Base-by-base conservation (phyloP, 1,140 invertebrate species). In the Andricus grossulariae region DNA sequence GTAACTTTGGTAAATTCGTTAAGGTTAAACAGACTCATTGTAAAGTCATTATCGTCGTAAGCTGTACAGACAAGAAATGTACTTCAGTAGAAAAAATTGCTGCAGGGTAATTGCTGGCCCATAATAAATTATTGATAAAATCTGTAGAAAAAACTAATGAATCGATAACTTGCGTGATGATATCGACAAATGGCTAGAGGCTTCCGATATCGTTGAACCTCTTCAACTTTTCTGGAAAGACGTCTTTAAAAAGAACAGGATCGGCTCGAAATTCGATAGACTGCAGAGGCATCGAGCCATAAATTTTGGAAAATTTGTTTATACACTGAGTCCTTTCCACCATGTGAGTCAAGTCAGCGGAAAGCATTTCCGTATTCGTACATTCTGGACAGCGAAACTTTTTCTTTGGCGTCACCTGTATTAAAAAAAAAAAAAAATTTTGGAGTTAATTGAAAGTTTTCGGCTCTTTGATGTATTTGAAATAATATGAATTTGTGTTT, bases 341-440 rank as follows among this genome's bases (percentile, higher is more conserved):
- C 97, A 99, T 98, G 90, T 99, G 98, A 32, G 95, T 94, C 25
- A 97, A 92, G 92, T 98, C 97, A 0, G 97, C 96, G 0, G 97
- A 99, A 4, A 99, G 87, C 96, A 98, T 98, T 92, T 98, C 97
- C 0, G 95, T 97, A 87, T 98, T 98, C 1, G 94, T 95, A 91
- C 98, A 99, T 88, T 98, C 96, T 0, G 97, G 97, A 90, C 98
- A 99, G 90, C 98, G 98, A 91, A 99, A 99, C 88, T 99, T 99
- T 87, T 99, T 99, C n/a, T 98, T 93, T 0, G 98, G 97, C 1
- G 97, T 96, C n/a, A 99, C 97, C 95, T 96, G 87, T 4, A 88
- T 91, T 77, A 78, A 60, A 75, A 70, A 75, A 74, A 72, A 51
- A 45, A 72, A 57, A 70, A 72, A 39, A 80, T 75, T 74, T 66